Percentiles rank a stretch among this genome's conserved stretches.
Conservation (phyloP, 2,888 invertebrate genomes). For the Lissonota sp. region DNA sequence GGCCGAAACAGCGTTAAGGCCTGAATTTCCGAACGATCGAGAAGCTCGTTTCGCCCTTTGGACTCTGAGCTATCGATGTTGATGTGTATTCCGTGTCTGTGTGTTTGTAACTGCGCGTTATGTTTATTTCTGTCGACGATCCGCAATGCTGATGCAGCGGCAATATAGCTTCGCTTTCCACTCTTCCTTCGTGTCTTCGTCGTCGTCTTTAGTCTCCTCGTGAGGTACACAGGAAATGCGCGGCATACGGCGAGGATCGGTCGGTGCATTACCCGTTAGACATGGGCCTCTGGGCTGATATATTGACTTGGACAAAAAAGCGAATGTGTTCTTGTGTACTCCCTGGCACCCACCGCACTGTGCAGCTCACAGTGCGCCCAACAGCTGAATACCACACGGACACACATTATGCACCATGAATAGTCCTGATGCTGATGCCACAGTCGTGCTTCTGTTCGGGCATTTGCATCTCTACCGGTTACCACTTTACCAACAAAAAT, state of each 20-base stretch:
- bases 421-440: constrained; percentile 57
- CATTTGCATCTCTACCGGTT: constrained; percentile 32
- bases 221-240: constrained; percentile 48
- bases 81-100: constrained; percentile 26
- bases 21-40: no score
- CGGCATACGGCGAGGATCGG: constrained; percentile 72
- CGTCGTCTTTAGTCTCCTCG: constrained; percentile 29
- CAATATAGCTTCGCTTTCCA: constrained; percentile 59
- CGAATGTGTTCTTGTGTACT: constrained; percentile 77
- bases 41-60: background rate
- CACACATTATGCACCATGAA: constrained; percentile 30
- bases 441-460: constrained; percentile 51
- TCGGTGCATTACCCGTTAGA: constrained; percentile 82
- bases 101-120: constrained; percentile 47
- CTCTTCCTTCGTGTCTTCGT: constrained; percentile 59
- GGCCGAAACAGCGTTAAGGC: no score
- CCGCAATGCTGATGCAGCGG: constrained; percentile 53
- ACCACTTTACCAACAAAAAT: background rate
- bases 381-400: constrained; percentile 15
- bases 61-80: background rate
- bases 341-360: constrained; percentile 67
- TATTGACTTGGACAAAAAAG: constrained; percentile 81
- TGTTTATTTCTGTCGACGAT: constrained; percentile 61
- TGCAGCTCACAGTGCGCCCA: constrained; percentile 44
- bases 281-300: constrained; percentile 82